Conservation (phyloP, 2,113 vertebrate genomes). For the Protobothrops flavoviridis region DNA sequence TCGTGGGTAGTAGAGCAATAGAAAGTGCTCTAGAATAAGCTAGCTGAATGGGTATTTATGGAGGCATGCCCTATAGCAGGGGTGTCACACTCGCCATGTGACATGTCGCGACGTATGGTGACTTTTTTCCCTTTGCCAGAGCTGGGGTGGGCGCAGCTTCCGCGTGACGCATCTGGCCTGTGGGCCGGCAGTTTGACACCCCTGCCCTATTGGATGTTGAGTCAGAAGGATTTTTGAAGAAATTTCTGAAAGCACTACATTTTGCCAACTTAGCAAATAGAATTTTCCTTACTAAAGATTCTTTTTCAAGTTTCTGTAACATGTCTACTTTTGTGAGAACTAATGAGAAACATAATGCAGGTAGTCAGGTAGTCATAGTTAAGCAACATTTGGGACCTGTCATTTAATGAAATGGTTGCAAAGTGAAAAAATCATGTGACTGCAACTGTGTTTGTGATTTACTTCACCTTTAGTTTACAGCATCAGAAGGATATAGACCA, state of each 20-base stretch:
- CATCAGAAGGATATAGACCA: not conserved
- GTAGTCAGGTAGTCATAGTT: not conserved
- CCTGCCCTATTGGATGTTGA: not conserved
- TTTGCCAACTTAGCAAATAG: not conserved
- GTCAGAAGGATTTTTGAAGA: not conserved
- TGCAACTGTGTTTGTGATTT: not conserved
- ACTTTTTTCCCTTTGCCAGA: too few species aligned
- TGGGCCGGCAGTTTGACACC: too few species aligned
- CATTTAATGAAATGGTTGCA: not conserved
- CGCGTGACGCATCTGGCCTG: too few species aligned
- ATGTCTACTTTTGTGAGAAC: not conserved
- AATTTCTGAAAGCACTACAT: not conserved
- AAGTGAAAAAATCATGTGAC: not conserved
- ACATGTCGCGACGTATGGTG: too few species aligned
- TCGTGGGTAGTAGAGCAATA: not conserved
- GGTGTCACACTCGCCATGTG: too few species aligned
- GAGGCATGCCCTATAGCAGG: not conserved
- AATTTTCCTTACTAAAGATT: not conserved
- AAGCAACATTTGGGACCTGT: not conserved
- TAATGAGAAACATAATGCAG: not conserved
- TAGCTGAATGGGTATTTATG: not conserved
- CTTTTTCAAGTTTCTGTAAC: not conserved
- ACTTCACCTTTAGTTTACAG: not conserved
- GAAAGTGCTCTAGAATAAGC: not conserved
- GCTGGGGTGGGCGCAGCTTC: too few species aligned